A percentile compares a stretch with the other conserved stretches of the same genome.
Conservation (phyloP, 1,140 invertebrate species). For the Zaprionus lachaisei region DNA sequence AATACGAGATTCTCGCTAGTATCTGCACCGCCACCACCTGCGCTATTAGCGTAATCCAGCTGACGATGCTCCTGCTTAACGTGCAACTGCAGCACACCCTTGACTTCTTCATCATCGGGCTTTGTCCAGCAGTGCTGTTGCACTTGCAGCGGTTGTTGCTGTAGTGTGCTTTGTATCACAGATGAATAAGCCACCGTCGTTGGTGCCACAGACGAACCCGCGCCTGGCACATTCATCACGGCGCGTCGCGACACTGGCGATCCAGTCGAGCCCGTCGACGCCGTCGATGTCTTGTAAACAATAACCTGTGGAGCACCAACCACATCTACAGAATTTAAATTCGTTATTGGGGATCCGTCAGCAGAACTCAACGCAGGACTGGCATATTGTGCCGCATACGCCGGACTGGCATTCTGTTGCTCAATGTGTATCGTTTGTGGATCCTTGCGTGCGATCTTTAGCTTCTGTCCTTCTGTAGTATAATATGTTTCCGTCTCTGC, state of each 20-base stretch:
- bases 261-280: conserved; percentile 24
- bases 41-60: conserved; percentile 65
- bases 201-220: conserved; percentile 75
- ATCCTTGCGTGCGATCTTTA: conserved; percentile 71
- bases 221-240: conserved; percentile 72
- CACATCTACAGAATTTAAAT: conserved; percentile 71
- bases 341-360: conserved; percentile 77
- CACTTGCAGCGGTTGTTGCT: conserved; percentile 65
- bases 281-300: conserved; percentile 74
- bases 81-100: conserved; percentile 78
- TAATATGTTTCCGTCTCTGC: conserved; percentile 66
- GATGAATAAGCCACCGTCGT: conserved; percentile 81
- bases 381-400: conserved; percentile 77
- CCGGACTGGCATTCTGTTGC: conserved; percentile 68
- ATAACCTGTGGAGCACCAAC: conserved; percentile 74
- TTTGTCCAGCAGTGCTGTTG: conserved; percentile 75
- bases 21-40: conserved; percentile 40
- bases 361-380: conserved; percentile 77
- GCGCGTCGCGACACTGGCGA: conserved; percentile 69
- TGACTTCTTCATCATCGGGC: conserved; percentile 77
- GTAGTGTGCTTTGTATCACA: conserved; percentile 84
- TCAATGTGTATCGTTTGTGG: conserved; percentile 66
- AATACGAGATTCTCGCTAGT: conserved; percentile 77
- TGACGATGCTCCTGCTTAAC: conserved; percentile 80
- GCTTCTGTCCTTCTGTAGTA: conserved; percentile 67